Conservation (phyloP, 1,140 invertebrate species). For the Epicauta chinensis region DNA sequence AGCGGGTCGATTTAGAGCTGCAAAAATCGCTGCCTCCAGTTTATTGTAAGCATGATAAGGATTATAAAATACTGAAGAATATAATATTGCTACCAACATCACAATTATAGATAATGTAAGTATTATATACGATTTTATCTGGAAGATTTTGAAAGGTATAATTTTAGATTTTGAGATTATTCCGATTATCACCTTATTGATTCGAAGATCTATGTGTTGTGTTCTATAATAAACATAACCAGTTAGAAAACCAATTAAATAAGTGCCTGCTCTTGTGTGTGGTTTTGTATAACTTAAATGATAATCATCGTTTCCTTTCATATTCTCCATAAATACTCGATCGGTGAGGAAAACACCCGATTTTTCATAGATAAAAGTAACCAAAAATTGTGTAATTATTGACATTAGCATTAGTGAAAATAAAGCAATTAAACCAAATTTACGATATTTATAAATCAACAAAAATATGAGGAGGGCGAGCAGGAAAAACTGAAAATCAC, state of each 20-base stretch:
- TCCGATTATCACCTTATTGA: too few relatives aligned
- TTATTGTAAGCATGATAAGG: conserved; percentile 44
- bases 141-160: too few relatives aligned
- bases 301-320: conserved; percentile 44
- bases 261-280: conserved; percentile 48
- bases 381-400: conserved; percentile 42
- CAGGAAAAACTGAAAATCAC: conserved; percentile 70
- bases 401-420: conserved; percentile 29
- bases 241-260: conserved; percentile 49
- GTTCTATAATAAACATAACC: conserved; percentile 45
- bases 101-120: conserved; percentile 39
- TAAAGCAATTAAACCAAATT: conserved; percentile 26
- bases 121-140: conserved; percentile 29
- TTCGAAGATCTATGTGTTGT: conserved; percentile 27
- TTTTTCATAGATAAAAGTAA: conserved; percentile 44
- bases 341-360: conserved; percentile 47
- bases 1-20: conserved; percentile 49
- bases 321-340: conserved; percentile 46
- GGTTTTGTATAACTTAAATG: conserved; percentile 48
- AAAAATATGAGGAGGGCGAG: conserved; percentile 53
- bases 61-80: conserved; percentile 41
- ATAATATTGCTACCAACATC: too few relatives aligned
- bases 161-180: too few relatives aligned
- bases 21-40: conserved; percentile 50
- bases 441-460: conserved; percentile 43